phyloP scores from a whole-genome alignment of 2,113 vertebrate species.

The Paradoxurus hermaphroditus region DNA sequence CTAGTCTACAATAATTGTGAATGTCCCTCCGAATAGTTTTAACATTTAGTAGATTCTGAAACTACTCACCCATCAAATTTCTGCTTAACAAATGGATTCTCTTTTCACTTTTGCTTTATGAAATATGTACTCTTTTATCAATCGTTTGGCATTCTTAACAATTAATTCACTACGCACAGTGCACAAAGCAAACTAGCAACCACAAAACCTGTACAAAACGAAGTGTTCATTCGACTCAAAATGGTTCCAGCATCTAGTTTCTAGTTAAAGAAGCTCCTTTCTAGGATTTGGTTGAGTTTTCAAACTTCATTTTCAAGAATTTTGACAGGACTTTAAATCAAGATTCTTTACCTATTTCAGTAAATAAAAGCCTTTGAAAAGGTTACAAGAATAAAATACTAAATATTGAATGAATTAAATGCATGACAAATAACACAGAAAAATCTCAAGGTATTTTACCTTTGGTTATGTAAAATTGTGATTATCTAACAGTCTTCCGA shows the following conservation, averaged over 20 bases:
- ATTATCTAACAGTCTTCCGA: background rate
- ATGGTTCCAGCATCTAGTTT: background rate
- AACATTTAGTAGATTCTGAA: background rate
- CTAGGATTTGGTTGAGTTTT: background rate
- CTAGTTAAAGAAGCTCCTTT: background rate
- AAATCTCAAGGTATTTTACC: background rate
- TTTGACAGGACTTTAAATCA: background rate
- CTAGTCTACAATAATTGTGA: background rate
- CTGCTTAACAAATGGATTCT: background rate
- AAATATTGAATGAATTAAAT: background rate
- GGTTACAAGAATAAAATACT: background rate
- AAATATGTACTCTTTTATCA: background rate
- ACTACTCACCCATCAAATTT: background rate
- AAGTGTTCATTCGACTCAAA: background rate
- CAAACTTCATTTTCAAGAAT: slow-evolving; percentile 8
- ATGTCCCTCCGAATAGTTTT: background rate
- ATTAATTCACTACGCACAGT: background rate
- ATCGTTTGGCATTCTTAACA: background rate
- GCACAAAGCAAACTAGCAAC: background rate
- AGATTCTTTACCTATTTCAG: background rate
- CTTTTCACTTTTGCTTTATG: slow-evolving; percentile 6
- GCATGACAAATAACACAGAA: background rate
- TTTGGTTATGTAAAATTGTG: background rate
- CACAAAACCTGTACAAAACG: background rate
- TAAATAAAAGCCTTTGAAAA: slow-evolving; percentile 1